Conservation (phyloP, 2,113 vertebrate species). For the Etia nguti region DNA sequence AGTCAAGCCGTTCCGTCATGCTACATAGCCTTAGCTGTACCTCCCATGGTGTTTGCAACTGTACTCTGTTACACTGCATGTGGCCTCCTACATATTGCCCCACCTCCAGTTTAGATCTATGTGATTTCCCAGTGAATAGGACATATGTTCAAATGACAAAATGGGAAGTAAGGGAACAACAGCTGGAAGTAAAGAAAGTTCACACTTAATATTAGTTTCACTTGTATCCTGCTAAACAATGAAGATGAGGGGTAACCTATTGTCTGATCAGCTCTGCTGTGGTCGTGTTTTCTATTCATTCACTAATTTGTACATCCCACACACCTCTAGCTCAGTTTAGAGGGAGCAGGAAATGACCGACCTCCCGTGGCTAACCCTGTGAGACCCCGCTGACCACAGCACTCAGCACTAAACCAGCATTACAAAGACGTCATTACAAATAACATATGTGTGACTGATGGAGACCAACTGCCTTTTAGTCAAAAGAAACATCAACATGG, state of each 20-base stretch:
- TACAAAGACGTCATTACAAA: conserved; percentile 57
- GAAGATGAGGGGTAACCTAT: conserved; percentile 33
- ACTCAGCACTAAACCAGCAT: conserved; percentile 33
- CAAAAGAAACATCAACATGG: conserved; percentile 21
- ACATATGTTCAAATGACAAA: neutral
- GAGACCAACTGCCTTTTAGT: conserved; percentile 37
- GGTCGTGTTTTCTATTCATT: conserved; percentile 59
- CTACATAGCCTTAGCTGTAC: conserved; percentile 7
- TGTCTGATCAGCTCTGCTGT: conserved; percentile 44
- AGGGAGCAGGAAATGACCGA: conserved; percentile 57
- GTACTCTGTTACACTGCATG: conserved; percentile 16
- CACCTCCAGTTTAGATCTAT: neutral
- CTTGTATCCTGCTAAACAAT: conserved; percentile 39
- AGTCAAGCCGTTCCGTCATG: conserved; percentile 40
- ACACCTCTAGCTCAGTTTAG: conserved; percentile 37
- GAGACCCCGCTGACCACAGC: conserved; percentile 63
- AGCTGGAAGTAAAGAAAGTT: conserved; percentile 36
- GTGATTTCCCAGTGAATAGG: conserved; percentile 3
- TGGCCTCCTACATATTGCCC: neutral
- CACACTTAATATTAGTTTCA: conserved; percentile 27
- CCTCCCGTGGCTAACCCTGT: conserved; percentile 52
- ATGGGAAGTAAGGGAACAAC: neutral
- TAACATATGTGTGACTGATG: conserved; percentile 71
- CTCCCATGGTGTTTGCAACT: conserved; percentile 27
- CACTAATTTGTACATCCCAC: conserved; percentile 64